Evolutionary conservation across 2,113 vertebrate species (phyloP), one percentile per base, ranked within the genome.

Genomic region (Odocoileus hemionus): DNA sequence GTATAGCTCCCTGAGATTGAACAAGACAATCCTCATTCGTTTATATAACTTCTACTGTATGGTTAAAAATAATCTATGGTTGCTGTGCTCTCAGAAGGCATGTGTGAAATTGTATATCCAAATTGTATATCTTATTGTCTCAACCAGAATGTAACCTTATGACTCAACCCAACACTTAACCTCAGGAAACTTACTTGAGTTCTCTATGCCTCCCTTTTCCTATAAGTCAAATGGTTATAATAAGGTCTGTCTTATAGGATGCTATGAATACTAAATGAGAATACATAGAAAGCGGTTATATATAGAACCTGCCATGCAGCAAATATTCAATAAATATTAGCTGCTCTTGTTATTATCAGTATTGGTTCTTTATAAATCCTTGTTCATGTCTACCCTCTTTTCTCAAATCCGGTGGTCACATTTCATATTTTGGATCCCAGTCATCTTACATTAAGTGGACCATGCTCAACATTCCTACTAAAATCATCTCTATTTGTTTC

Each of bases 401-500:
- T 50, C 55, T 83, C 36, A 97, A 91, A 57, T 79, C 12, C 39
- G 79, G 0, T 95, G 10, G 5, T 94, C 25, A 11, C 50, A 89
- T 89, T 84, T 97, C 33, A 78, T 88, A 61, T n/a, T 89, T 86
- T 96, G 16, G 28, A 97, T 5, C 6, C 6, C 3, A 94, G n/a
- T 88, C 33, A 12, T 52, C 50, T 96, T 86, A 57, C 47, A 94
- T 93, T 64, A 21, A 30, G 5, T 93, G n/a, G 67, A 61, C n/a
- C 52, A 84, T 5, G 39, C 12, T 91, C 13, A 74, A 25, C 57
- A 89, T 21, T 95, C 30, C 25, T 95, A 19, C 43, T 94, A 88
- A 92, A 89, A 58, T 88, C 11, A 78, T 52, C 6, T 94, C 70
- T 55, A 70, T 79, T 43, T 88, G 26, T 95, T 97, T 97, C 78